phyloP scores from a whole-genome alignment of 1,140 invertebrate species.

The Drosophila lowei region DNA sequence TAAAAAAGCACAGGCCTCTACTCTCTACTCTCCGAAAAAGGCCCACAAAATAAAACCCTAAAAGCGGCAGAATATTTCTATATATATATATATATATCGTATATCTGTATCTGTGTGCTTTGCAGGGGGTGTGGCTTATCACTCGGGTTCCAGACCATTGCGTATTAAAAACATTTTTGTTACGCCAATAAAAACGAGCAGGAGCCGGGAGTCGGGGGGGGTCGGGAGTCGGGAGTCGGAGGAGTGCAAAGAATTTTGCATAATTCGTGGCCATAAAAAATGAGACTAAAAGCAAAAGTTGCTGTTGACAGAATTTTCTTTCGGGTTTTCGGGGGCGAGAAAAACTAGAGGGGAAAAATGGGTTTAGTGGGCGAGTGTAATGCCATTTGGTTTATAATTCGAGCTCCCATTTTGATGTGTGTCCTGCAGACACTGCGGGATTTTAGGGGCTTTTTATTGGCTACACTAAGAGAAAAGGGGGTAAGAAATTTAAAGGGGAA shows the following conservation, averaged over 20 bases:
- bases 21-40: conserved; percentile 53
- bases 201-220: too few relatives aligned
- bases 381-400: conserved; percentile 63
- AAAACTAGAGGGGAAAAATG: conserved; percentile 65
- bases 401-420: conserved; percentile 49
- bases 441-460: conserved; percentile 31
- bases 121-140: conserved; percentile 58
- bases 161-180: conserved; percentile 82
- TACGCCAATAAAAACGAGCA: conserved; percentile 72
- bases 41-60: conserved; percentile 44
- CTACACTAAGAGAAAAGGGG: neutral
- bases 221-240: too few relatives aligned
- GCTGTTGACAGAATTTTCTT: conserved; percentile 65
- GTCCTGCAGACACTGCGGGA: conserved; percentile 5
- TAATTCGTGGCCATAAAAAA: conserved; percentile 71
- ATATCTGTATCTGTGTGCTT: conserved; percentile 4
- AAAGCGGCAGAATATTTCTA: conserved; percentile 13
- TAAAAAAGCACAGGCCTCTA: conserved; percentile 16
- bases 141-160: conserved; percentile 79
- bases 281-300: conserved; percentile 32
- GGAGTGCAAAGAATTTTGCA: conserved; percentile 68
- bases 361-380: conserved; percentile 50
- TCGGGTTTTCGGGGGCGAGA: conserved; percentile 8
- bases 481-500: too few relatives aligned
- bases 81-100: conserved; percentile 6